phyloP scores from a whole-genome alignment of 2,797 vertebrate species.

The Sebastes umbrosus region DNA sequence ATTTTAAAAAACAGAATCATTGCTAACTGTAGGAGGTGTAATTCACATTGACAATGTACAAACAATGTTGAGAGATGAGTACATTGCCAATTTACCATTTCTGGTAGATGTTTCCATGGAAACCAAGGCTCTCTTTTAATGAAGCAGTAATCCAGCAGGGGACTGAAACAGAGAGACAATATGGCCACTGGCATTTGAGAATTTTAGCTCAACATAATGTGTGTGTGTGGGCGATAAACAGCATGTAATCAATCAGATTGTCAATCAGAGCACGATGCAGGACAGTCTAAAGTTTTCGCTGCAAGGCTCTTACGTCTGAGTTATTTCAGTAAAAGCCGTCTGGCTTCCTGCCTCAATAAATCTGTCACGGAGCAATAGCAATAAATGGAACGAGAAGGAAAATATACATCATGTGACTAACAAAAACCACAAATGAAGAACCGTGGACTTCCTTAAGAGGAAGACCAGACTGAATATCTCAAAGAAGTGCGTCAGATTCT shows the following conservation, averaged over 20 bases:
- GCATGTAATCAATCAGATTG: constrained; percentile 46
- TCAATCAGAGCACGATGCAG: constrained; percentile 34
- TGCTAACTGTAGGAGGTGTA: constrained; percentile 18
- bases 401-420: constrained; percentile 25
- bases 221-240: constrained; percentile 6
- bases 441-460: constrained; percentile 3
- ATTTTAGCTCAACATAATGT: constrained; percentile 28
- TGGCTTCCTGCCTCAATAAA: constrained; percentile 50
- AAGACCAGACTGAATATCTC: constrained; percentile 3
- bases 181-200: constrained; percentile 61
- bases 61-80: constrained; percentile 35
- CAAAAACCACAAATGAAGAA: constrained; percentile 47
- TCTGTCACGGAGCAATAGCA: constrained; percentile 40
- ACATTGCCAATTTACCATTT: constrained; percentile 52
- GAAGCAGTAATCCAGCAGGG: constrained; percentile 64
- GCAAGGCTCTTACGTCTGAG: constrained; percentile 22
- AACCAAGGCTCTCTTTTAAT: constrained; percentile 65
- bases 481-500: constrained; percentile 8
- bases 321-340: constrained; percentile 52
- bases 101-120: constrained; percentile 65
- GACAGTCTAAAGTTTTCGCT: constrained; percentile 34
- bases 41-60: constrained; percentile 14
- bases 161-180: constrained; percentile 52
- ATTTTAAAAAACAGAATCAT: constrained; percentile 5
- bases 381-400: constrained; percentile 43